Conservation (phyloP, 1,140 invertebrate genomes). For the Cecropterus lyciades region DNA sequence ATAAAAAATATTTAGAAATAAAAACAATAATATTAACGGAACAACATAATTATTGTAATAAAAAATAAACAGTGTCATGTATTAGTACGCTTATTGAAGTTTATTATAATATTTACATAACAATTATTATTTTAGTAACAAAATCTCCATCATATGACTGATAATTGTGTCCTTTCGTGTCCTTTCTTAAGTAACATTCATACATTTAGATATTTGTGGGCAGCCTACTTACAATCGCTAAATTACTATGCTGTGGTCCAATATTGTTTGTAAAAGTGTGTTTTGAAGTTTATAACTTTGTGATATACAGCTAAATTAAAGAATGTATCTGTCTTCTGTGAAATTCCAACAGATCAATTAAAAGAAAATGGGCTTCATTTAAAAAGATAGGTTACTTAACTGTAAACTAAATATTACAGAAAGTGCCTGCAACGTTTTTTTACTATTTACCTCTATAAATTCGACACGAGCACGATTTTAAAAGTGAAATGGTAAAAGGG, state of each 20-base stretch:
- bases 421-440: no score
- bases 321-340: no score
- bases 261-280: no score
- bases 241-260: background rate
- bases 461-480: no score
- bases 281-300: no score
- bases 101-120: slow-evolving; percentile 70
- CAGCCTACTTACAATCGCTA: slow-evolving; percentile 5
- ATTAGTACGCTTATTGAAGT: slow-evolving; percentile 61
- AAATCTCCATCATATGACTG: slow-evolving; percentile 62
- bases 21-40: slow-evolving; percentile 80
- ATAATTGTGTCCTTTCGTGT: slow-evolving; percentile 48
- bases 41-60: slow-evolving; percentile 74
- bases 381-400: no score
- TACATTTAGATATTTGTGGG: slow-evolving; percentile 4
- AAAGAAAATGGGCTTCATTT: no score
- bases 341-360: no score
- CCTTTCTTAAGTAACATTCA: slow-evolving; percentile 32
- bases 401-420: no score
- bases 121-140: slow-evolving; percentile 59
- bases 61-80: slow-evolving; percentile 77
- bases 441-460: no score
- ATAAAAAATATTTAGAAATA: slow-evolving; percentile 74
- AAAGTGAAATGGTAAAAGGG: no score
- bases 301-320: no score